Evolutionary conservation across 2,113 vertebrate species (phyloP), one percentile per base, ranked within the genome.

Genomic region (Bubalus kerabau): DNA sequence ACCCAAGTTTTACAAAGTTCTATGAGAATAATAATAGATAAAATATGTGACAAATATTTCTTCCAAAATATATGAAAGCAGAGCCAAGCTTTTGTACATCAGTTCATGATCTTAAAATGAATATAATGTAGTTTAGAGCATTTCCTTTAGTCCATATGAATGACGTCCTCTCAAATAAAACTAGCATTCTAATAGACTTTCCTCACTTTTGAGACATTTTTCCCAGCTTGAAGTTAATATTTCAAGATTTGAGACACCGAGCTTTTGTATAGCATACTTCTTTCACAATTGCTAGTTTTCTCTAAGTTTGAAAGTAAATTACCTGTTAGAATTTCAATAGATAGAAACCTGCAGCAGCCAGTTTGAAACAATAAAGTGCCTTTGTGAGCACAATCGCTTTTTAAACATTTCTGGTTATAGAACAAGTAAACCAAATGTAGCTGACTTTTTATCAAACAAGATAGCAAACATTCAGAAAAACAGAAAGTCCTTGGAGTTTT

Each of bases 261-360:
- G 30, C 24, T 94, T 88, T 85, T 78, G 0, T 95, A 90, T 71
- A 82, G 16, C 48, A 60, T 74, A 57, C 3, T 57, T 96, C 13
- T 92, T 92, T 91, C 16, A 84, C 81, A 97, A 80, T 54, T 64
- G 85, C 78, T 97, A 12, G 80, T 52, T 90, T 98, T 95, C 84
- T 92, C 26, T 64, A 95, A 87, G 62, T 98, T 84, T 93, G 56
- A 91, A 91, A 93, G 40, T 83, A 95, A 96, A 98, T 96, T 92
- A 92, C n/a, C n/a, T 90, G 67, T 89, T 98, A 96, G 48, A 87
- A 96, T 97, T 90, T 94, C 89, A 89, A 91, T n/a, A 87, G 64
- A 62, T 62, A 96, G 78, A 95, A 83, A 36, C 76, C 17, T 89
- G 52, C 56, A 94, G 87, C 43, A 95, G 60, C 16, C 48, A 93